Evolutionary conservation across 2,113 vertebrate genomes (phyloP), one percentile per base, ranked within the genome.

Genomic region (Prionailurus viverrinus): DNA sequence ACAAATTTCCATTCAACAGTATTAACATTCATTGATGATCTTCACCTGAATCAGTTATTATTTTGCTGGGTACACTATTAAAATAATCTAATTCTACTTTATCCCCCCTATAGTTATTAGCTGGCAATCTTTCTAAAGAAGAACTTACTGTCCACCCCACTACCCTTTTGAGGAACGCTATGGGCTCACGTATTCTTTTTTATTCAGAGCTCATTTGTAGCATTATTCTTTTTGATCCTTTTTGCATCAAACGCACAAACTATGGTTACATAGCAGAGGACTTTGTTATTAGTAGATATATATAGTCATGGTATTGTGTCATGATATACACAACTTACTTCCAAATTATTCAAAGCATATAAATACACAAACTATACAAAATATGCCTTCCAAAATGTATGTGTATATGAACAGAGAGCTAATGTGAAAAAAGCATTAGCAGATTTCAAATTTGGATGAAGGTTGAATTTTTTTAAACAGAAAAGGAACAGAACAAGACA

Each of bases 221-320:
- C 71, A 39, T 74, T 68, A 51, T 84, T 85, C 14, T 41, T 93
- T 96, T 61, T 89, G 21, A 31, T 65, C 21, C 7, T 86, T 93
- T 83, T 78, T 71, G n/a, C 55, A 65, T 89, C 73, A 82, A 89
- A 94, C 41, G 41, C 79, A 76, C 4, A 95, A 71, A 68, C 53
- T 80, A 39, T 79, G 31, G 68, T 73, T 91, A 88, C 36, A 13
- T 14, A 78, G 41, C 48, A 51, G 19, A 85, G 73, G 19, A 41
- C 19, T 86, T n/a, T 76, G 27, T 73, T 51, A 41, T 92, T 91
- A 84, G 48, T 36, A 53, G 21, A 83, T 51, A 91, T 2, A 83
- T 41, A 23, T 69, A 76, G 12, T n/a, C 13, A 21, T 31, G 8
- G 13, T 82, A 51, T 16, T 25, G 14, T 85, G 11, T 39, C 16